Evolutionary conservation across 2,113 vertebrate genomes (phyloP).

Genomic region (Callochromis pleurospilus): DNA sequence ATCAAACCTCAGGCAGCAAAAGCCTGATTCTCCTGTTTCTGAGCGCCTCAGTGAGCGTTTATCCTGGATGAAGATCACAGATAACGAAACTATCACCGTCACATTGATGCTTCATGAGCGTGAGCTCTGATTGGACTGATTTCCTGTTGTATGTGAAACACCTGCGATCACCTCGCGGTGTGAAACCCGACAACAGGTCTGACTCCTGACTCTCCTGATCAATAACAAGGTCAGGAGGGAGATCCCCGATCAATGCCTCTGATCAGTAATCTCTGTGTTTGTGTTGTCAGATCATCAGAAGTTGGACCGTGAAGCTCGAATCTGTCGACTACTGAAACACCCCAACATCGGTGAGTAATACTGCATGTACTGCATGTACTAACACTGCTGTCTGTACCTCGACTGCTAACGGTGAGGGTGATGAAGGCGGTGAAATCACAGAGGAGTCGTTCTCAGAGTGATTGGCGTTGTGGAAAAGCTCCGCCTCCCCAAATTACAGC

Average conservation of each 20-base stretch:
- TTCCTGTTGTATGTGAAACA: background rate
- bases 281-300: conserved; percentile 68
- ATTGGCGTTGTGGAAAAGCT: background rate
- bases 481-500: background rate
- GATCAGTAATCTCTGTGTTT: background rate
- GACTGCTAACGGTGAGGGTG: background rate
- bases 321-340: conserved; percentile 70
- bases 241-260: background rate
- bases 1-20: background rate
- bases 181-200: background rate
- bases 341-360: conserved; percentile 67
- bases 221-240: fast-evolving
- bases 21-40: background rate
- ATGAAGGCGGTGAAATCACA: background rate
- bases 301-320: conserved; percentile 70
- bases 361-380: background rate
- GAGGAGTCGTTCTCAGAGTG: background rate
- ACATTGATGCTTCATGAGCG: background rate
- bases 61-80: background rate
- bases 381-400: background rate
- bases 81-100: background rate
- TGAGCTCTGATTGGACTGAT: background rate
- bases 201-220: background rate
- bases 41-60: background rate
- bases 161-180: fast-evolving